Evolutionary conservation across 2,113 vertebrate species (phyloP), one percentile per base, ranked within the genome.

Genomic region (Saccopteryx leptura): DNA sequence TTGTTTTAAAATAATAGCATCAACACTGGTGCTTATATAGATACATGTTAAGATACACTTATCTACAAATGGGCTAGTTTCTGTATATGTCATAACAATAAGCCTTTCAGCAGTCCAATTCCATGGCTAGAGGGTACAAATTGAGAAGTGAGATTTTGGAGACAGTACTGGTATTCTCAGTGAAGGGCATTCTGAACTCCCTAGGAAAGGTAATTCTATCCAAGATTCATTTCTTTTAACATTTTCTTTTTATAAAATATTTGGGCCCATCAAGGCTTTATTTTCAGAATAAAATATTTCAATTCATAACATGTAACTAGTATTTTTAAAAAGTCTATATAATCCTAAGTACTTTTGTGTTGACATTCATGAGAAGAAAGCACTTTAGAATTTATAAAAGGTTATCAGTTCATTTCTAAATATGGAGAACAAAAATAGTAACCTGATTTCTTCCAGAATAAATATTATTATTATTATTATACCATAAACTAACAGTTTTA

Each of bases 251-350:
- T n/a, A 54, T 12, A 50, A 18, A 39, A 56, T 93, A 39, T 56
- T 50, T n/a, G 31, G 17, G 14, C 12, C 33, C 33, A 60, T 61
- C 56, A 92, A 9, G 11, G 10, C 21, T 90, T 75, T 80, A 90
- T 75, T 85, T 92, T 23, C 21, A 81, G 31, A 78, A 82, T 33
- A 80, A 85, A 90, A 52, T n/a, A 90, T 56, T 93, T 87, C 24
- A 87, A 60, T 68, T 89, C 56, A 66, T 48, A 88, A 92, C 2
- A 48, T 52, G 11, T 23, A 96, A 69, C 6, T 90, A n/a, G 8
- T n/a, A 68, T 72, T 93, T 91, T n/a, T 68, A 82, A 92, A 96
- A 84, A 89, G 86, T 65, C n/a, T 79, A 75, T 15, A 76, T 56
- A 61, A 24, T n/a, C 21, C 19, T 88, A 85, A 83, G n/a, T 71